These are phyloP conservation scores for Lanistes nyassanus DNA, from an alignment of 1,140 invertebrate genomes.

Conservation along the genomic window DNA sequence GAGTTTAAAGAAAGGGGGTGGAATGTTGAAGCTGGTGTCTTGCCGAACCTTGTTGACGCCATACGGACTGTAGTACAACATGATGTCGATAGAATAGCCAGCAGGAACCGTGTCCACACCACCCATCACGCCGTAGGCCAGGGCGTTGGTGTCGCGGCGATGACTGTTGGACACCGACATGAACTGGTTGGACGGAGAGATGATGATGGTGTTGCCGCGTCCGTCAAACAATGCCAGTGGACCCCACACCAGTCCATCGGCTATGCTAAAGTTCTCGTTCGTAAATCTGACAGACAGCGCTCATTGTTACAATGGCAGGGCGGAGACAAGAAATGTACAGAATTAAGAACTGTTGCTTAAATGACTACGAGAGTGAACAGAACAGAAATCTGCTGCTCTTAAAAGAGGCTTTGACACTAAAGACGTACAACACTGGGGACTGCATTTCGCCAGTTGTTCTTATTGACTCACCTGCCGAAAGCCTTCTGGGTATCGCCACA, in stretches of 20 bases:
- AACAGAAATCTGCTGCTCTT: no score
- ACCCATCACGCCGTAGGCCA: slow-evolving; percentile 54
- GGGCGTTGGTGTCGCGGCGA: not conserved
- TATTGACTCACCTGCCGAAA: slow-evolving; percentile 25
- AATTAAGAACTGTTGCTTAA: no score
- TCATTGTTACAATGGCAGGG: no score
- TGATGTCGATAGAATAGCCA: slow-evolving; percentile 27
- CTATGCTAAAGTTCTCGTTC: slow-evolving; percentile 2
- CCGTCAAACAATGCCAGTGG: slow-evolving; percentile 51
- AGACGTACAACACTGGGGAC: no score
- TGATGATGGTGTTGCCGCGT: slow-evolving; percentile 37
- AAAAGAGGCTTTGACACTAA: no score
- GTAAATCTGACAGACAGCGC: slow-evolving; percentile 9
- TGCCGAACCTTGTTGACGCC: slow-evolving; percentile 42
- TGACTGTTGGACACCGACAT: slow-evolving; percentile 45
- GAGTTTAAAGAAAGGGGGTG: no score
- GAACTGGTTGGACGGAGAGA: slow-evolving; percentile 48
- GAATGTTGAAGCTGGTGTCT: no score
- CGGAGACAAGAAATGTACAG: no score
- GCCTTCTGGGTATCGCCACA: slow-evolving; percentile 26
- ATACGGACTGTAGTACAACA: slow-evolving; percentile 37
- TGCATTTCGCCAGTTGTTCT: no score
- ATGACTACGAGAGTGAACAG: no score
- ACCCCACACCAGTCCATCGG: slow-evolving; percentile 42
- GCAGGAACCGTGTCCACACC: slow-evolving; percentile 37